Percentiles rank a stretch among this genome's conserved stretches.
Evolutionary conservation across 2,113 vertebrate genomes (phyloP).

Genomic region (Australoheros scitulus): DNA sequence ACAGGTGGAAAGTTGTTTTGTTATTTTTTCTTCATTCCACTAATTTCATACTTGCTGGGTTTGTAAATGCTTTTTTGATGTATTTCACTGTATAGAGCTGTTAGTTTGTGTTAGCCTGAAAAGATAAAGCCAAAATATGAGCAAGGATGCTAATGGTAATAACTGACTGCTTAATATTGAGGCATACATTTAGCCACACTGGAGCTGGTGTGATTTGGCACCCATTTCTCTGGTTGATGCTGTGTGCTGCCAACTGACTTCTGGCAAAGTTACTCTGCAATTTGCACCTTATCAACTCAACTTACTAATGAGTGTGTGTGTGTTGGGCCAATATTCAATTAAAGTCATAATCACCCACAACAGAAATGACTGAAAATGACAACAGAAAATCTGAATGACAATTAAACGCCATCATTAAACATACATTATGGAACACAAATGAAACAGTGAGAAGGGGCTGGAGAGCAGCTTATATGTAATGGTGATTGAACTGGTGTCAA

Average conservation of each 20-base stretch:
- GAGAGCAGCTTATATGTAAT: constrained; percentile 36
- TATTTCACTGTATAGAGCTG: neutral
- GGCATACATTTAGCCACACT: neutral
- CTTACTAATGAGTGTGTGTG: constrained; percentile 41
- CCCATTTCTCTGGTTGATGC: constrained; percentile 9
- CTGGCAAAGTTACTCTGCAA: constrained; percentile 38
- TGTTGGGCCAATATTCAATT: constrained; percentile 52
- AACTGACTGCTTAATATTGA: neutral
- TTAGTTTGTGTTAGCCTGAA: neutral
- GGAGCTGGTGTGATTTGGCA: constrained; percentile 5
- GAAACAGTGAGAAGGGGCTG: neutral
- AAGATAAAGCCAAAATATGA: neutral
- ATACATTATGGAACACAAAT: constrained; percentile 45
- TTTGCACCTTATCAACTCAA: constrained; percentile 42
- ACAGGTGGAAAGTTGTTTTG: neutral
- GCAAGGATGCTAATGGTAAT: neutral
- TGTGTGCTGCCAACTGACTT: constrained; percentile 32
- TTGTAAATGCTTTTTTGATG: neutral
- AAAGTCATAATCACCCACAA: constrained; percentile 42
- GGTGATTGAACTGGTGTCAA: constrained; percentile 47
- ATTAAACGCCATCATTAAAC: constrained; percentile 52
- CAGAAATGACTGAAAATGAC: constrained; percentile 28
- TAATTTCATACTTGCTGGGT: neutral
- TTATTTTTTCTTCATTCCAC: neutral
- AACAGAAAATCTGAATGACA: constrained; percentile 20